Conservation (phyloP, 2,113 vertebrate genomes). For the Colius striatus region DNA sequence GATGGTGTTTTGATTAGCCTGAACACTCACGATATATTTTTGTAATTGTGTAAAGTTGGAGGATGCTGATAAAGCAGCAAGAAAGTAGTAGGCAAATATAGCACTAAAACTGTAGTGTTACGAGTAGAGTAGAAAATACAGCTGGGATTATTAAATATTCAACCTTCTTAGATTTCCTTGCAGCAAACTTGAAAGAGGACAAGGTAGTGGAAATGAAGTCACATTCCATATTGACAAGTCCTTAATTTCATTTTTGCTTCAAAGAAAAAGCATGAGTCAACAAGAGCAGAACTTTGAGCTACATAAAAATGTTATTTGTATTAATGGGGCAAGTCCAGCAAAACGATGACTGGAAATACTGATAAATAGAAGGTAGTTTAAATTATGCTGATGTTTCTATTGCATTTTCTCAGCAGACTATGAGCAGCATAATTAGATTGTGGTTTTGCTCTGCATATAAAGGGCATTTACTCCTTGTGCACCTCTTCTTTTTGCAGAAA, state of each 20-base stretch:
- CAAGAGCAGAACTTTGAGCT: slow-evolving; percentile 4
- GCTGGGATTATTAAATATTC: not conserved
- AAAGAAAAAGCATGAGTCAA: slow-evolving; percentile 44
- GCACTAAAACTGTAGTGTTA: not conserved
- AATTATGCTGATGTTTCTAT: slow-evolving; percentile 44
- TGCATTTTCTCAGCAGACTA: slow-evolving; percentile 30
- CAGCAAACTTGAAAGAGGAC: slow-evolving; percentile 6
- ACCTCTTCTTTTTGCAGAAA: not conserved
- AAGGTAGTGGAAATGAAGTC: not conserved
- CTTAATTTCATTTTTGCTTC: slow-evolving; percentile 35
- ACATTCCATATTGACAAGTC: not conserved
- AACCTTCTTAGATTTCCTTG: not conserved
- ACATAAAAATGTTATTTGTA: slow-evolving; percentile 42
- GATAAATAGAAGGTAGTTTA: slow-evolving; percentile 48
- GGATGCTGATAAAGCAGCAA: not conserved
- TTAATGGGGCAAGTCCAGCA: slow-evolving; percentile 45
- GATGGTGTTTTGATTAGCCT: slow-evolving; percentile 11
- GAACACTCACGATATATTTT: slow-evolving; percentile 1
- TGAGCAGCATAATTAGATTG: slow-evolving; percentile 17
- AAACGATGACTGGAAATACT: slow-evolving; percentile 11
- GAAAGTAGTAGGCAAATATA: not conserved
- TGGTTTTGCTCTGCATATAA: not conserved
- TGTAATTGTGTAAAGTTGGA: slow-evolving; percentile 8
- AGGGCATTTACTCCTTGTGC: not conserved
- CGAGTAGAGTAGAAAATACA: not conserved